Evolutionary conservation across 2,113 vertebrate species (phyloP), one percentile per base, ranked within the genome.

Genomic region (Ifrita kowaldi): DNA sequence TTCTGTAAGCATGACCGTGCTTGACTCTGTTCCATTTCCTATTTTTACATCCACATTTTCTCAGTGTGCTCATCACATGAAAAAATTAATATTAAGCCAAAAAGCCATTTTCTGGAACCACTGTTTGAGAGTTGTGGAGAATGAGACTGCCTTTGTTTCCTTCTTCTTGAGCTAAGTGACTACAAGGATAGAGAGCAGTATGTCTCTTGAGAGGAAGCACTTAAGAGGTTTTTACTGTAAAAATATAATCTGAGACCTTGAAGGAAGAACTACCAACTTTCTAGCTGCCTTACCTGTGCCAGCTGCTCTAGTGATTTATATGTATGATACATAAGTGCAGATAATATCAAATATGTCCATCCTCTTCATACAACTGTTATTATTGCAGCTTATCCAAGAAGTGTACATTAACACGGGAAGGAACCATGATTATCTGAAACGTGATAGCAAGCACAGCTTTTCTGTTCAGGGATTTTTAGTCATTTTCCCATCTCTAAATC

Each of bases 401-500:
- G 37, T 15, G 6, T 59, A n/a, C 23, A 10, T 56, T 52, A 90
- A 47, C 27, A 11, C 22, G 77, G 79, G 64, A 95, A 96, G 68
- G 59, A 91, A 65, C 87, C 42, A 17, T 49, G 55, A 84, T 81
- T 73, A 80, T 52, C 87, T 63, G 82, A 94, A 96, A 91, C 0
- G 1, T 70, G 75, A 90, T 57, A 96, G 44, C n/a, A 87, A 82
- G 57, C 42, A 80, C 70, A 77, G 39, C 22, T 93, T 88, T 87
- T 93, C 89, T 83, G 33, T 89, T 85, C 70, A 70, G 84, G 62
- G 74, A 65, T 87, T 96, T 84, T 80, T 65, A 82, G 67, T 76
- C 44, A 26, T 69, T 74, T 78, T 79, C 41, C 39, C 39, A n/a
- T 59, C 21, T 27, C 82, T 70, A 86, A 87, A 59, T 32, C 59